Evolutionary conservation across 2,888 invertebrate genomes (phyloP).

Genomic region (Athrips mouffetella): DNA sequence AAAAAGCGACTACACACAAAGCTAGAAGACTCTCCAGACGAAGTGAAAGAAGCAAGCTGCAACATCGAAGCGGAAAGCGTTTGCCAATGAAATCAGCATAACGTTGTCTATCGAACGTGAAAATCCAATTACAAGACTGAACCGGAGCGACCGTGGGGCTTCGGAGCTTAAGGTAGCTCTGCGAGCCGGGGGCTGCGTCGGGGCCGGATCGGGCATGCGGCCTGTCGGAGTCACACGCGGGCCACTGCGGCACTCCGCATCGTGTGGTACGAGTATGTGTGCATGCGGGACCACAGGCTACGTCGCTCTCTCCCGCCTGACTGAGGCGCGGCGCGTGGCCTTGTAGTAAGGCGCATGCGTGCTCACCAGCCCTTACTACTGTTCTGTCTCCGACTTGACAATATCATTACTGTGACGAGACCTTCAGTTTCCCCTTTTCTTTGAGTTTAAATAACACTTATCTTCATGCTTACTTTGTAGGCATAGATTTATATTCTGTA

Average conservation of each 20-base stretch:
- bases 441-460: too few species aligned
- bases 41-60: constrained; percentile 64
- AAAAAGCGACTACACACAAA: constrained; percentile 66
- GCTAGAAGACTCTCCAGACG: constrained; percentile 49
- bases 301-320: constrained; percentile 65
- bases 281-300: constrained; percentile 50
- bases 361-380: constrained; percentile 54
- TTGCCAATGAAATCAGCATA: constrained; percentile 69
- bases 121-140: constrained; percentile 77
- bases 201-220: constrained; percentile 63
- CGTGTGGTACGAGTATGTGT: too few species aligned
- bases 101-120: constrained; percentile 70
- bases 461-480: too few species aligned
- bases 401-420: constrained; percentile 47
- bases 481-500: too few species aligned
- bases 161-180: constrained; percentile 65
- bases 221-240: constrained; percentile 50
- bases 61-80: constrained; percentile 71
- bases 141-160: constrained; percentile 73
- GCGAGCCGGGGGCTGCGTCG: constrained; percentile 52
- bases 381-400: constrained; percentile 51
- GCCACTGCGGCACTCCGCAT: constrained; percentile 66
- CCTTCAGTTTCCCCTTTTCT: constrained; percentile 30
- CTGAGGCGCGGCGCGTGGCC: constrained; percentile 71
- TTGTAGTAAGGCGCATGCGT: constrained; percentile 68